These are phyloP conservation scores for Drosophila nasuta DNA, from an alignment of 1,140 invertebrate genomes.

Conservation along the genomic window DNA sequence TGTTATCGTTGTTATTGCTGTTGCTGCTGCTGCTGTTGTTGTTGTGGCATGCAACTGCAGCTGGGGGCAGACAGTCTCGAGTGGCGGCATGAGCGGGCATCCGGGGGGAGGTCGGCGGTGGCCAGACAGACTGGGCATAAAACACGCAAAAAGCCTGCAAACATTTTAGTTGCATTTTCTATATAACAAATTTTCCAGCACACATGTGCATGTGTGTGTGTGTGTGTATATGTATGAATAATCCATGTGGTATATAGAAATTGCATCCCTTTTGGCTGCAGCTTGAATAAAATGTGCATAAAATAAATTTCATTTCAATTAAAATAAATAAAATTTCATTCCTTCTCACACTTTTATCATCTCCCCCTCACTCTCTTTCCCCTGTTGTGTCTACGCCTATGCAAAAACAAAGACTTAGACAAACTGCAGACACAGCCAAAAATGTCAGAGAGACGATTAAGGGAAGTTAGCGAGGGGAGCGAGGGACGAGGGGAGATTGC, in stretches of 20 bases:
- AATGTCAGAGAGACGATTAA: slow-evolving; percentile 4
- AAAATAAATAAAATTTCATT: slow-evolving; percentile 76
- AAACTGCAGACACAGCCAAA: slow-evolving; percentile 60
- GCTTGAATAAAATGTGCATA: slow-evolving; percentile 63
- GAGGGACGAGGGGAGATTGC: slow-evolving; percentile 19
- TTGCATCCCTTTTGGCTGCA: slow-evolving; percentile 42
- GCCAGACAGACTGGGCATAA: slow-evolving; percentile 63
- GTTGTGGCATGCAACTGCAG: slow-evolving; percentile 51
- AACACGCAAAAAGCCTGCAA: slow-evolving; percentile 74
- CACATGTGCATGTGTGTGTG: background rate
- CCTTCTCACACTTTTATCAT: too few relatives aligned
- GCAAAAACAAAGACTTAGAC: slow-evolving; percentile 71
- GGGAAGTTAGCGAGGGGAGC: background rate
- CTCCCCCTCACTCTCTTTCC: background rate
- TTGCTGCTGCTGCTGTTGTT: slow-evolving; percentile 17
- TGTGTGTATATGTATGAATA: slow-evolving; percentile 39
- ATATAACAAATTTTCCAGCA: slow-evolving; percentile 53
- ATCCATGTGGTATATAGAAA: slow-evolving; percentile 51
- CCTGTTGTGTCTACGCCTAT: background rate
- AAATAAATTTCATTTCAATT: slow-evolving; percentile 83
- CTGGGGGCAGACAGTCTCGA: background rate
- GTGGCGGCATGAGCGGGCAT: background rate
- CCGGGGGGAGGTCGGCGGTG: background rate
- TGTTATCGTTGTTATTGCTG: slow-evolving; percentile 45
- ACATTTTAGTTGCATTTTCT: slow-evolving; percentile 82